Percentiles rank a stretch among this genome's conserved stretches.
Evolutionary conservation across 2,113 vertebrate species (phyloP).

Genomic region (Narcine bancroftii): DNA sequence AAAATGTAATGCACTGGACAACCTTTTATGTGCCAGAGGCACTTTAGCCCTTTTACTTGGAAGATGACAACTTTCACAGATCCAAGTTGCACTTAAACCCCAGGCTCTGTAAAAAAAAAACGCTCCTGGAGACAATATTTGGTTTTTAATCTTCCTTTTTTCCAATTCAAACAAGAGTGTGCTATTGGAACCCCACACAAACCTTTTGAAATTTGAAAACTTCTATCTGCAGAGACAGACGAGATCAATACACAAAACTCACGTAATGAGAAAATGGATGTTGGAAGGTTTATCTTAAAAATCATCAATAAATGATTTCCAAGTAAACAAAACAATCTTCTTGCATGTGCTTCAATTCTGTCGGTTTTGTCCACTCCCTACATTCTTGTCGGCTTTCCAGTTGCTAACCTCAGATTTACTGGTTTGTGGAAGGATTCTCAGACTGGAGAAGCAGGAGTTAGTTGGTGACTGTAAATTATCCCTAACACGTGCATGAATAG

Average conservation of each 20-base stretch:
- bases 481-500: too few relatives aligned
- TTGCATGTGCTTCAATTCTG: neutral
- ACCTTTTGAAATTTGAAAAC: neutral
- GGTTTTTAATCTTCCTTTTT: neutral
- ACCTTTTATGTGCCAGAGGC: neutral
- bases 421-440: too few relatives aligned
- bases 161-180: neutral
- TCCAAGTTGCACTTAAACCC: neutral
- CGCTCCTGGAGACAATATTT: neutral
- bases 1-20: neutral
- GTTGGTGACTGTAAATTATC: too few relatives aligned
- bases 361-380: neutral
- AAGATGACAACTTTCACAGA: neutral
- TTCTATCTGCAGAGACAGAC: neutral
- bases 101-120: neutral
- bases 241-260: neutral
- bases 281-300: neutral
- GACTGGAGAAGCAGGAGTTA: too few relatives aligned
- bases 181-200: neutral
- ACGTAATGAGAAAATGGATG: neutral
- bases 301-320: neutral
- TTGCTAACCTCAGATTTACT: neutral
- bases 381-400: neutral
- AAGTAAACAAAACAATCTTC: neutral
- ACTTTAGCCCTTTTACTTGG: neutral